A percentile compares a stretch with the other conserved stretches of the same genome.
These are phyloP conservation scores for Buceros bicornis DNA, from an alignment of 2,797 vertebrate genomes.

Conservation along the genomic window DNA sequence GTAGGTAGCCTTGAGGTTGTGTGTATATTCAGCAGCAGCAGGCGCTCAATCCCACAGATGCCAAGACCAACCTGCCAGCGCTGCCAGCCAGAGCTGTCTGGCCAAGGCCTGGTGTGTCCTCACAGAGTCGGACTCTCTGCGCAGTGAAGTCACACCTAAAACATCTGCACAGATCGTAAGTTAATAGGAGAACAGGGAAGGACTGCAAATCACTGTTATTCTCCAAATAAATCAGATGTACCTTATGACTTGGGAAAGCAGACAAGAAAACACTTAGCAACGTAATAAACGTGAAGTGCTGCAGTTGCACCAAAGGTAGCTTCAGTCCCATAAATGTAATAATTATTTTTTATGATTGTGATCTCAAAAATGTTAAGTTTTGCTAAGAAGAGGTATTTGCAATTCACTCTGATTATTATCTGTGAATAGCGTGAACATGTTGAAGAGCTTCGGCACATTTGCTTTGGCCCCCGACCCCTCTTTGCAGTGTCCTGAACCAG, in stretches of 20 bases:
- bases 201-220: background rate
- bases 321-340: background rate
- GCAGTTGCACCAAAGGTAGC: background rate
- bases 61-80: background rate
- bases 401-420: slow-evolving; percentile 30
- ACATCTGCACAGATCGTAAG: background rate
- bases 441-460: slow-evolving; percentile 12
- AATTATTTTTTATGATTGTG: slow-evolving; percentile 48
- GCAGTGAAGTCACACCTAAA: background rate
- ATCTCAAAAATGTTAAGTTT: slow-evolving; percentile 38
- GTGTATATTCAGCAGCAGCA: background rate
- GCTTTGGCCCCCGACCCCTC: background rate
- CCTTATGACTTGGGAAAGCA: background rate
- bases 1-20: slow-evolving; percentile 12
- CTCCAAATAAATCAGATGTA: slow-evolving; percentile 1
- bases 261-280: slow-evolving; percentile 38
- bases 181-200: background rate
- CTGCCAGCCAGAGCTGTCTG: background rate
- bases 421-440: background rate
- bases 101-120: background rate
- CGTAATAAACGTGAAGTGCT: slow-evolving; percentile 40
- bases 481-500: slow-evolving; percentile 3
- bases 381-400: slow-evolving; percentile 29
- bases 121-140: background rate
- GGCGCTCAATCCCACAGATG: accelerated